Percentiles rank a stretch among this genome's conserved stretches.
Evolutionary conservation across 2,797 vertebrate species (phyloP).

Genomic region (Rhadinocentrus ornatus): DNA sequence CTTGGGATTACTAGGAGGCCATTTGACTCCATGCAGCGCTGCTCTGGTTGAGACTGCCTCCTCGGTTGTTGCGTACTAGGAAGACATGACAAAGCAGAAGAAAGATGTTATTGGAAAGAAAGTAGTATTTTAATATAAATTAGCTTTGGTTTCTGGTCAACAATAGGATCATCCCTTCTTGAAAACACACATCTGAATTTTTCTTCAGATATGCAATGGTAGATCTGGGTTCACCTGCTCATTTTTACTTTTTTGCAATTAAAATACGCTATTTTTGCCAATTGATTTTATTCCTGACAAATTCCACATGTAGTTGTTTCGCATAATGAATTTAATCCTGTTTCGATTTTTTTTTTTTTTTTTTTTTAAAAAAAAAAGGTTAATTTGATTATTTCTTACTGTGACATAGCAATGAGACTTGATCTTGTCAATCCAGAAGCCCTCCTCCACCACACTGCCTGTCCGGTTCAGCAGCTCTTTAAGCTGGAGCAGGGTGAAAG

Average conservation of each 20-base stretch:
- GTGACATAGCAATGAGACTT: conserved; percentile 96
- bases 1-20: conserved; percentile 94
- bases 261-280: no score
- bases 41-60: conserved; percentile 88
- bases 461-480: conserved; percentile 91
- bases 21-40: conserved; percentile 91
- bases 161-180: no score
- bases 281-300: not conserved
- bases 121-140: not conserved
- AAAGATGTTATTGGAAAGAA: not conserved
- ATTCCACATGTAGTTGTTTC: not conserved
- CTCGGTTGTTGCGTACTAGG: conserved; percentile 87
- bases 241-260: no score
- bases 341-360: no score
- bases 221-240: no score
- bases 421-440: conserved; percentile 96
- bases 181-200: not conserved
- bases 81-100: conserved; percentile 1
- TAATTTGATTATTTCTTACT: conserved; percentile 69
- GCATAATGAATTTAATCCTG: not conserved
- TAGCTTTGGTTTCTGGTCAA: not conserved
- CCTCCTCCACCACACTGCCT: conserved; percentile 88
- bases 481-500: conserved; percentile 92
- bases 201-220: not conserved
- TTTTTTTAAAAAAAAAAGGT: no score